Evolutionary conservation across 2,797 vertebrate genomes (phyloP), one percentile per base, ranked within the genome.

Genomic region (Gastrophryne carolinensis): DNA sequence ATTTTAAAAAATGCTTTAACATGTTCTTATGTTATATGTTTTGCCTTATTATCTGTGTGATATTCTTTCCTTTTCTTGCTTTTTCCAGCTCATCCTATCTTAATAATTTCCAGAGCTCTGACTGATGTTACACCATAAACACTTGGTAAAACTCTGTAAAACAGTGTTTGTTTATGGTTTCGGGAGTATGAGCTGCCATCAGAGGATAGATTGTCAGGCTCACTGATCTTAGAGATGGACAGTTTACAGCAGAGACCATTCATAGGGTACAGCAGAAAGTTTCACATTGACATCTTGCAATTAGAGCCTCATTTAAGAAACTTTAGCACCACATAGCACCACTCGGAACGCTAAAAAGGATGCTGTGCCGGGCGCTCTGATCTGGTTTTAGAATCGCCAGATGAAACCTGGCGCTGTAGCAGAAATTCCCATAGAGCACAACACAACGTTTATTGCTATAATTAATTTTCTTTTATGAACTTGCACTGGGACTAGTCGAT

Each of bases 181-280:
- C 44, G 24, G 23, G 54, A 47, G 72, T 66, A 57, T 19, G 17
- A 66, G 52, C 52, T 74, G 72, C 50, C 66, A 62, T 49, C 13
- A 57, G 53, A 13, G 13, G 52, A 74, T 8, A 32, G 52, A 66
- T 66, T 74, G 72, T 66, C 62, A 58, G 62, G 35, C 27, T 41
- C 27, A 66, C 47, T 58, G 32, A 15, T 61, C n/a, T 65, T 39
- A 65, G 24, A 47, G 50, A 65, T 72, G 47, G 62, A n/a, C 21
- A 56, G 61, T 73, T 73, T 73, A 73, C 50, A 73, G 23, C 65
- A 57, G 23, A 53, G 19, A 35, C 72, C 61, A 57, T 65, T 73
- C 50, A 73, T 56, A 65, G 29, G 37, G 49, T 47, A 65, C 5
- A 39, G 49, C 12, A 64, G 47, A 52, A 62, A 62, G 11, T 62